Base-by-base conservation (phyloP, 2,888 invertebrate species). In the Synanthedon formicaeformis region DNA sequence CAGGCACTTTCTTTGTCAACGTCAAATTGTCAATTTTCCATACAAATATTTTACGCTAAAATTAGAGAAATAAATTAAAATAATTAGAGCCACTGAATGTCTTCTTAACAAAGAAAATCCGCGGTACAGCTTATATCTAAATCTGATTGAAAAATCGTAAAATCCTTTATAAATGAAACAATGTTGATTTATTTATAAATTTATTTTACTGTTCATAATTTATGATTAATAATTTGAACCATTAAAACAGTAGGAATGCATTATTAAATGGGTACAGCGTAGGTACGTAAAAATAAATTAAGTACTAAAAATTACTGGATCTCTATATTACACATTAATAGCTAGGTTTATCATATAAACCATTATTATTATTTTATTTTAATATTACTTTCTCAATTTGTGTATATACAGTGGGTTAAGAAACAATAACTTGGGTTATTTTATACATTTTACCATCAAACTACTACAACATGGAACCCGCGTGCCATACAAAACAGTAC, bases 261-360 rank as follows among this genome's bases (percentile, higher is more conserved):
- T 77, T 72, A 78, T 77, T 72, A 70, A 73, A 70, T 66, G 65
- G 73, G 74, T 77, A 80, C 72, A 79, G 70, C 72, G 70, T 76
- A 57, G 53, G 54, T 55, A 78, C 71, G 68, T 74, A 73, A 75
- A 71, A 82, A 83, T 84, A 82, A 83, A 77, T 84, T 85, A 85
- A 83, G 81, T 84, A 83, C 84, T 79, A 79, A 78, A 77, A 67
- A 68, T 69, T 73, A 68, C 69, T 67, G 69, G 65, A 66, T 63
- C 67, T 67, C 69, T 78, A 73, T 76, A 73, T 69, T 56, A 69
- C 75, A 75, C 73, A 76, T 62, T 59, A 62, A 68, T 75, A 70
- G 64, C 66, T 69, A 71, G 81, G 82, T 81, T 79, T 81, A 85
- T 86, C 67, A 71, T 67, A 84, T 84, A 84, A 85, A 85, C 83